Percentiles rank a stretch among this genome's conserved stretches.
phyloP scores from a whole-genome alignment of 64 coral and sea anemone species.

The Pocillopora damicornis region DNA sequence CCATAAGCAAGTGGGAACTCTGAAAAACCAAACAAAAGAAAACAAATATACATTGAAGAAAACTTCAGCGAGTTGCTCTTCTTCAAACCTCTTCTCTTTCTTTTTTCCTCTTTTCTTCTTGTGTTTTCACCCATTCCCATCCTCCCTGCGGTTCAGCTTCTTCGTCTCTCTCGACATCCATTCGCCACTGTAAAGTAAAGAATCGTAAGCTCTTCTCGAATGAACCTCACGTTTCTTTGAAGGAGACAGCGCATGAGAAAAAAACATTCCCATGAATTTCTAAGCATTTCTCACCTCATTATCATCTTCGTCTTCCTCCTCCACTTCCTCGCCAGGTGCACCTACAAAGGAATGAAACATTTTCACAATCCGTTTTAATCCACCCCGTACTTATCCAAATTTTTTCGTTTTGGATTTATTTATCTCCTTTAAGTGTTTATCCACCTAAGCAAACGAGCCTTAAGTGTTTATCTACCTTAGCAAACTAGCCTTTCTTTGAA shows the following conservation, averaged over 20 bases:
- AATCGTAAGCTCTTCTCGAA: background rate
- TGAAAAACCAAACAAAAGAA: background rate
- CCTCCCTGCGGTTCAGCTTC: constrained; percentile 75
- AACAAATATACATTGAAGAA: background rate
- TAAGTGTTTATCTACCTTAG: background rate
- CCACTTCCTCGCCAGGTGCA: constrained; percentile 55
- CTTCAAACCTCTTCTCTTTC: constrained; percentile 53
- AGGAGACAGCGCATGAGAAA: background rate
- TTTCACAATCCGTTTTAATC: background rate
- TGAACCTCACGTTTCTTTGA: too few species aligned
- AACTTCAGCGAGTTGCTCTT: background rate
- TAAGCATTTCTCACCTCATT: constrained; percentile 46
- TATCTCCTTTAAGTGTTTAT: background rate
- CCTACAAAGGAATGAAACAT: background rate
- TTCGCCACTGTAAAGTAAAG: constrained; percentile 64
- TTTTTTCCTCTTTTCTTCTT: constrained; percentile 81
- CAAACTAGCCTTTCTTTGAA: too few species aligned
- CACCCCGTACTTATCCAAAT: background rate
- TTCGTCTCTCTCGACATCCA: constrained; percentile 82
- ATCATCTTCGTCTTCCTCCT: constrained; percentile 61
- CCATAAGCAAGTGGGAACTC: background rate
- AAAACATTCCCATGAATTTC: background rate
- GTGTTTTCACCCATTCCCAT: constrained; percentile 89
- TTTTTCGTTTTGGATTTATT: background rate
- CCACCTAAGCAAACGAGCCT: background rate